These are phyloP conservation scores for Dipus sagitta DNA, from an alignment of 2,797 vertebrate species.

Conservation along the genomic window DNA sequence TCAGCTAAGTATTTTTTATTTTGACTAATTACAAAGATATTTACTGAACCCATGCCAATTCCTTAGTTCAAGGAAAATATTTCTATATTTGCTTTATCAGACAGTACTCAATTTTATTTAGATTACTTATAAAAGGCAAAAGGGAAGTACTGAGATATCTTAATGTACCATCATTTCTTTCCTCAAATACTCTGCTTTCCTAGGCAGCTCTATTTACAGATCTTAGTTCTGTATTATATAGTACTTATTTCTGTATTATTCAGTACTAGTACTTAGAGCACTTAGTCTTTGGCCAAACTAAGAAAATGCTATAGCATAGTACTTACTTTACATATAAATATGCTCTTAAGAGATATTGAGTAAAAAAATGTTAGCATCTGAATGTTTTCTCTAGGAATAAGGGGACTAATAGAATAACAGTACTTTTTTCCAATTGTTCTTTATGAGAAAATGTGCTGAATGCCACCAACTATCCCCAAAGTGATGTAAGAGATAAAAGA, in stretches of 20 bases:
- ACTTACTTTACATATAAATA: neutral
- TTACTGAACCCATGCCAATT: conserved; percentile 45
- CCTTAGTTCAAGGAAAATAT: conserved; percentile 41
- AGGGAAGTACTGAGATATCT: neutral
- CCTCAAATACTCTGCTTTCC: conserved; percentile 45
- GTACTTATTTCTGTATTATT: neutral
- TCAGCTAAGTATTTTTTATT: conserved; percentile 69
- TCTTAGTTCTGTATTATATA: neutral
- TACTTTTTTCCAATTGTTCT: conserved; percentile 86
- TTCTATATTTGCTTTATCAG: conserved; percentile 22
- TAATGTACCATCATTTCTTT: neutral
- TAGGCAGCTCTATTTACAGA: conserved; percentile 3
- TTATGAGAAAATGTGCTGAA: conserved; percentile 92
- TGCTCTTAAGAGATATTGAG: conserved; percentile 14
- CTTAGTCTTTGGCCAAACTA: conserved; percentile 25
- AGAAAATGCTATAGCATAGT: conserved; percentile 42
- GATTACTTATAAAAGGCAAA: conserved; percentile 16
- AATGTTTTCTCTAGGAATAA: conserved; percentile 71
- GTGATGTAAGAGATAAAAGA: conserved; percentile 89
- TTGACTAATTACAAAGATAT: conserved; percentile 16
- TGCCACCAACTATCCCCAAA: conserved; percentile 90
- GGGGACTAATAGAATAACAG: conserved; percentile 76
- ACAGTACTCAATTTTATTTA: conserved; percentile 13
- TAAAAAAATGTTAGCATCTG: conserved; percentile 54
- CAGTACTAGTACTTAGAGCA: neutral